Conservation (phyloP, 30 jellyfish, hydroid and myxozoan genomes). For the Turritopsis rubra region DNA sequence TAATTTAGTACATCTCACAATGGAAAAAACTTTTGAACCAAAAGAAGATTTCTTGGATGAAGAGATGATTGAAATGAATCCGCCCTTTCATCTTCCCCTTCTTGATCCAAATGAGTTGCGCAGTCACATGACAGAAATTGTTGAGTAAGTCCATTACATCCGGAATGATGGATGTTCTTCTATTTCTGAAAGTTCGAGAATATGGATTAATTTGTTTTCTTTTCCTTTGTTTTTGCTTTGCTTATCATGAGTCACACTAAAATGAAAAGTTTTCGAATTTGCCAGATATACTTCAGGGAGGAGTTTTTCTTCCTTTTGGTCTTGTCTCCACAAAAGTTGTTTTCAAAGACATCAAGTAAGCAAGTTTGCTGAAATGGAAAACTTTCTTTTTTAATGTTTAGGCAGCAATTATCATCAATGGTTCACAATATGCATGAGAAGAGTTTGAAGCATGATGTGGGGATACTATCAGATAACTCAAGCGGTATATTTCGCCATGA, state of each 20-base stretch:
- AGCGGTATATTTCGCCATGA: slow-evolving; percentile 30
- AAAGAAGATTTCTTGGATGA: not conserved
- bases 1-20: not conserved
- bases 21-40: not conserved
- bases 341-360: too few species aligned
- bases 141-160: slow-evolving; percentile 24
- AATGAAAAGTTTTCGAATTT: too few species aligned
- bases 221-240: too few species aligned
- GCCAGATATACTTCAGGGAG: too few species aligned
- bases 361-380: too few species aligned
- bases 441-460: slow-evolving; percentile 3
- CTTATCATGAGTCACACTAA: too few species aligned
- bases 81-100: not conserved
- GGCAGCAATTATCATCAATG: slow-evolving; percentile 33
- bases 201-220: too few species aligned
- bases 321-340: too few species aligned
- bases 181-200: too few species aligned
- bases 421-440: slow-evolving; percentile 13
- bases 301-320: too few species aligned
- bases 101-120: not conserved
- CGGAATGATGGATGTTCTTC: too few species aligned
- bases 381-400: not conserved
- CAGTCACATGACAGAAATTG: slow-evolving; percentile 15
- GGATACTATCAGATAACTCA: slow-evolving; percentile 24
- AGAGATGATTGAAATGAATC: not conserved